Conservation (phyloP, 1,140 invertebrate species). For the Lethocerus indicus region DNA sequence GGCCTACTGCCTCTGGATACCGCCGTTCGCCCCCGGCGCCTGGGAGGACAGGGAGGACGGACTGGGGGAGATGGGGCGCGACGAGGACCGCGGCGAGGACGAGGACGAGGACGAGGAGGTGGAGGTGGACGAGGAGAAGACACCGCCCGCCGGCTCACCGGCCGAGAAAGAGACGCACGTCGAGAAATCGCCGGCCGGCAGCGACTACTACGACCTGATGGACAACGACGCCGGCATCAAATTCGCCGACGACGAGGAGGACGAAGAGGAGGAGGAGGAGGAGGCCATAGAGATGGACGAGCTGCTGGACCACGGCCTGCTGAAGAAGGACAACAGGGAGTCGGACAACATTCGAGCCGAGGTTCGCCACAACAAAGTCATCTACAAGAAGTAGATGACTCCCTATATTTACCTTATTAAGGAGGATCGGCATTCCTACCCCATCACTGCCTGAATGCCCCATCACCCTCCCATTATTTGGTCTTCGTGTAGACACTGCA, state of each 20-base stretch:
- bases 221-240: constrained; percentile 27
- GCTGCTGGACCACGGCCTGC: not conserved
- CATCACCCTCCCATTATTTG: no score
- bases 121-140: constrained; percentile 18
- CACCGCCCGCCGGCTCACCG: constrained; percentile 21
- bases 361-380: constrained; percentile 4
- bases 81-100: constrained; percentile 12
- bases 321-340: constrained; percentile 1
- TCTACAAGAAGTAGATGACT: constrained; percentile 5
- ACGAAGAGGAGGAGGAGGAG: constrained; percentile 20
- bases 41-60: constrained; percentile 14
- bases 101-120: constrained; percentile 13
- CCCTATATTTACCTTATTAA: not conserved
- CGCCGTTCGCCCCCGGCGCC: constrained; percentile 37
- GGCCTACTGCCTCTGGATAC: constrained; percentile 70
- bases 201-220: constrained; percentile 25
- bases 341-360: constrained; percentile 6
- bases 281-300: not conserved
- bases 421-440: no score
- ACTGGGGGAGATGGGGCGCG: constrained; percentile 14
- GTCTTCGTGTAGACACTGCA: no score
- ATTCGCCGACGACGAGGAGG: constrained; percentile 32
- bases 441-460: no score
- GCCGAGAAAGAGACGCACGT: constrained; percentile 24
- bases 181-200: constrained; percentile 20